Conservation (phyloP, 2,888 invertebrate species). For the Branchipolynoe longqiensis region DNA sequence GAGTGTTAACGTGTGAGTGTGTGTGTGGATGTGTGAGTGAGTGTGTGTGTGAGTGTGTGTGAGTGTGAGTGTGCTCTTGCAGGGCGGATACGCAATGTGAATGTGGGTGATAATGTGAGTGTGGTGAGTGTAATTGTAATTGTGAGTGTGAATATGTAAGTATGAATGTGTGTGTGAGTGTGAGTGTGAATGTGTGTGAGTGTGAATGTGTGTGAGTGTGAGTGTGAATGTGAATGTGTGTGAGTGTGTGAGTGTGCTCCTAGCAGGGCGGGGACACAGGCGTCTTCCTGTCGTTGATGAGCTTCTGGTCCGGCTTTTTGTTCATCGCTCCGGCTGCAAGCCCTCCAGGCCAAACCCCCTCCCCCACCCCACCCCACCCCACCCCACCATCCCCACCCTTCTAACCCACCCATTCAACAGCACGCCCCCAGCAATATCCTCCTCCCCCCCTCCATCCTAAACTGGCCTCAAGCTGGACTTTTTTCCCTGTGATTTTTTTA, state of each 20-base stretch:
- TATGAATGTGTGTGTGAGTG: background rate
- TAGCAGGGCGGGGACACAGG: background rate
- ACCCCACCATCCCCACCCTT: background rate
- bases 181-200: background rate
- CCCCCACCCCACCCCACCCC: background rate
- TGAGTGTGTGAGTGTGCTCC: background rate
- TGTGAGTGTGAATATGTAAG: background rate
- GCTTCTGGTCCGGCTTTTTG: background rate
- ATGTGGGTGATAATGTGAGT: background rate
- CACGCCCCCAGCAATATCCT: no score
- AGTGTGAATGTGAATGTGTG: background rate
- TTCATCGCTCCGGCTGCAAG: background rate
- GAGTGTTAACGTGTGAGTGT: no score
- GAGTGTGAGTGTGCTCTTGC: background rate
- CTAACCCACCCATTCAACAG: background rate
- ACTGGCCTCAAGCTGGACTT: no score
- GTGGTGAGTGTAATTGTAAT: background rate
- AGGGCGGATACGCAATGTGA: background rate
- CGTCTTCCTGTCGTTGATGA: slow-evolving; percentile 17
- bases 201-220: background rate
- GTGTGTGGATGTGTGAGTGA: background rate
- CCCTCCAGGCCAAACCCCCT: slow-evolving; percentile 21
- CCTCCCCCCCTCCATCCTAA: background rate
- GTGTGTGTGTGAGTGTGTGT: background rate
- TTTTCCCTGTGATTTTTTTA: no score